These are phyloP conservation scores for Acleris cristana DNA, from an alignment of 2,888 invertebrate genomes.

Conservation along the genomic window DNA sequence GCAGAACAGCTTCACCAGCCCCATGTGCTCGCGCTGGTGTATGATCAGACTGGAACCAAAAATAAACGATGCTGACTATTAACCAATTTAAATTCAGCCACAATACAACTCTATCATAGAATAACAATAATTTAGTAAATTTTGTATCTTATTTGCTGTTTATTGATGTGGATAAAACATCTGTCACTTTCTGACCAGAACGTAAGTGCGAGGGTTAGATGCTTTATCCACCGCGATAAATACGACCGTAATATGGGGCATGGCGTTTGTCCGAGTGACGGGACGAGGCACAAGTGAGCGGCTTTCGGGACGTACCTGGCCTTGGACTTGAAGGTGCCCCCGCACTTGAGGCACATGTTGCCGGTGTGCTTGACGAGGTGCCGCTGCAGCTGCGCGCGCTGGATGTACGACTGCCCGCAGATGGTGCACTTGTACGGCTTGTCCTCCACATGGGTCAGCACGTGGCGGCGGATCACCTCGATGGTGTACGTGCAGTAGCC, in stretches of 20 bases:
- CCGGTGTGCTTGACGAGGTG: slow-evolving; percentile 90
- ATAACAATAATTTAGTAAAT: too few species aligned
- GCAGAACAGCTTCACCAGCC: slow-evolving; percentile 55
- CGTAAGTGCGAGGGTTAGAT: too few species aligned
- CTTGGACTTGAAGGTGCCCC: slow-evolving; percentile 52
- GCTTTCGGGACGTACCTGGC: slow-evolving; percentile 46
- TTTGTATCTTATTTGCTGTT: too few species aligned
- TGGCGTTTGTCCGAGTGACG: too few species aligned
- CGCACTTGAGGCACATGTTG: slow-evolving; percentile 82
- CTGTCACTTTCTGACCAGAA: too few species aligned
- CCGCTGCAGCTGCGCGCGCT: slow-evolving; percentile 90
- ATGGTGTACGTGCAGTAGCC: slow-evolving; percentile 91
- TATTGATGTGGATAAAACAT: too few species aligned
- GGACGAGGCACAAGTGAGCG: too few species aligned
- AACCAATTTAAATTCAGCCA: too few species aligned
- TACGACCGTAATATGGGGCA: too few species aligned
- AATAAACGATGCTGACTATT: background rate
- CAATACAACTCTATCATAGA: too few species aligned
- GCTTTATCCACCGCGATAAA: too few species aligned
- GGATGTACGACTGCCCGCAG: slow-evolving; percentile 93
- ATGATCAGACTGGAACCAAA: slow-evolving; percentile 56
- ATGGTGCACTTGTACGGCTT: slow-evolving; percentile 84
- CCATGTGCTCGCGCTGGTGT: slow-evolving; percentile 60
- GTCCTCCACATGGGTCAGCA: slow-evolving; percentile 84
- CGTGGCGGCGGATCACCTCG: slow-evolving; percentile 91